phyloP scores from a whole-genome alignment of 35 echinoderm and acorn worm species.

The Anneissia japonica region DNA sequence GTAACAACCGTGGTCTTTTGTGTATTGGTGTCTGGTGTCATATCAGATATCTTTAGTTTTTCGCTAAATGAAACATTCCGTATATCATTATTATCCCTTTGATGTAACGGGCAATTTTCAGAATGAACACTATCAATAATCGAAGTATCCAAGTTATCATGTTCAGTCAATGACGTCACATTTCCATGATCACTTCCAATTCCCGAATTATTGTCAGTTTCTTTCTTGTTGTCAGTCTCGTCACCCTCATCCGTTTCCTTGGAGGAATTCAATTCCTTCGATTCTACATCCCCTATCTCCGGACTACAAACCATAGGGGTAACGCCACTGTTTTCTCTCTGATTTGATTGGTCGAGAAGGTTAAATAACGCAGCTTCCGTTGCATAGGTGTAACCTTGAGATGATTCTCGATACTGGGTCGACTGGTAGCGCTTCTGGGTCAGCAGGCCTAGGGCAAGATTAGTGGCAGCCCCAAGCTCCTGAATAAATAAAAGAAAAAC shows the following conservation, averaged over 20 bases:
- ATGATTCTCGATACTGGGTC: conserved; percentile 47
- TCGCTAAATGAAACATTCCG: background rate
- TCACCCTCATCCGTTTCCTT: background rate
- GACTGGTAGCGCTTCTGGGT: conserved; percentile 36
- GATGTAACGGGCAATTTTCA: background rate
- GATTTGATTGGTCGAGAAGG: background rate
- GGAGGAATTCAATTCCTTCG: background rate
- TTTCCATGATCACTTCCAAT: background rate
- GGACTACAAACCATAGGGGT: background rate
- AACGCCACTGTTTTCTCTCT: background rate
- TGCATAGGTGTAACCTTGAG: conserved; percentile 5
- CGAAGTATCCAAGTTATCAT: background rate
- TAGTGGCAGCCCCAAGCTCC: conserved; percentile 25
- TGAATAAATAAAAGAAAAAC: background rate
- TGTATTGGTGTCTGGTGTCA: background rate
- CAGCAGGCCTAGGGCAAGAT: conserved; percentile 28
- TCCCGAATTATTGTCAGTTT: conserved; percentile 12
- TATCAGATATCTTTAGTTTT: background rate
- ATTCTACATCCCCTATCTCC: background rate
- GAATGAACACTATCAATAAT: background rate
- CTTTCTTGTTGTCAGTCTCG: background rate
- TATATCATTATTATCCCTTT: background rate
- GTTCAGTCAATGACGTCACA: background rate
- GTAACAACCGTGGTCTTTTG: conserved; percentile 2
- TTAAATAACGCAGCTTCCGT: background rate